Evolutionary conservation across 2,888 invertebrate genomes (phyloP).

Genomic region (Temnothorax unifasciatus): DNA sequence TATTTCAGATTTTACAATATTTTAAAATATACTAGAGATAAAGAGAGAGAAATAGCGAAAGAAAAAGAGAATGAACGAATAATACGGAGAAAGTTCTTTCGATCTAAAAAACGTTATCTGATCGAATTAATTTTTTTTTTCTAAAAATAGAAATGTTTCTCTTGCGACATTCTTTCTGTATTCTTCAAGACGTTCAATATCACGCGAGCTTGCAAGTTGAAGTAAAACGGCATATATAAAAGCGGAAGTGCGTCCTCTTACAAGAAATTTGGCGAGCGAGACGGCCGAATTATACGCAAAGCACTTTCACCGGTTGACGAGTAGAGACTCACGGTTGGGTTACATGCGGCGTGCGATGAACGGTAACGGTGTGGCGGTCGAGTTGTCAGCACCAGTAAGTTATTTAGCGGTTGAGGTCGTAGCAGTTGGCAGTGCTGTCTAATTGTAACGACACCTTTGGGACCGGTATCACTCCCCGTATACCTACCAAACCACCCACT

Average conservation of each 20-base stretch:
- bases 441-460: constrained; percentile 86
- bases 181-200: not conserved
- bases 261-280: constrained; percentile 29
- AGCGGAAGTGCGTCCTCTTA: constrained; percentile 2
- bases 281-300: constrained; percentile 42
- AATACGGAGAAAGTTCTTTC: not conserved
- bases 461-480: constrained; percentile 80
- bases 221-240: not conserved
- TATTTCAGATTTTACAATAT: not conserved
- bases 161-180: not conserved
- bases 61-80: not conserved
- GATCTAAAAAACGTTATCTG: not conserved
- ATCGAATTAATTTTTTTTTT: not conserved
- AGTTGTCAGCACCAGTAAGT: constrained; percentile 85
- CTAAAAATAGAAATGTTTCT: not conserved
- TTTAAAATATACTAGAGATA: constrained; percentile 13
- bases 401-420: constrained; percentile 84
- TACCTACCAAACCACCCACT: constrained; percentile 74
- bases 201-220: not conserved
- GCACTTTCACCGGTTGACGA: constrained; percentile 24
- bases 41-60: not conserved
- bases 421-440: constrained; percentile 85
- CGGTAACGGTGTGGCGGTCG: constrained; percentile 81
- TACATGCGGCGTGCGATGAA: constrained; percentile 67
- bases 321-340: constrained; percentile 57